Percentiles rank a stretch among this genome's conserved stretches.
These are phyloP conservation scores for Pipistrellus pygmaeus DNA, from an alignment of 2,797 vertebrate genomes.

Conservation along the genomic window DNA sequence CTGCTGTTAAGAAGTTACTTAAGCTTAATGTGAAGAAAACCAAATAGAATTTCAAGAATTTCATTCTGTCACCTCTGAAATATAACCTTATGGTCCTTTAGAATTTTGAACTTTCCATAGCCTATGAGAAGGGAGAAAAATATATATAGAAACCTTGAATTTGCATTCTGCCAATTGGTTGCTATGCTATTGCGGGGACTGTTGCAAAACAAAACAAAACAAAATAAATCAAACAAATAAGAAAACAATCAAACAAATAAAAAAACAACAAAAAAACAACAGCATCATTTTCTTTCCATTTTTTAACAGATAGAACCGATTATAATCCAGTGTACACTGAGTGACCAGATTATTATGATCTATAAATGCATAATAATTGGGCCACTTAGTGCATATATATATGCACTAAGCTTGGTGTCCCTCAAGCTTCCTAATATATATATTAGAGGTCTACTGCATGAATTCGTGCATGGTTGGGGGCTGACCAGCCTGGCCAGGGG, in stretches of 20 bases:
- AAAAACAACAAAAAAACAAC: background rate
- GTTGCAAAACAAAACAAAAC: conserved; percentile 22
- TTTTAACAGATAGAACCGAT: conserved; percentile 72
- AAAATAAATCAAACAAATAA: too few species aligned
- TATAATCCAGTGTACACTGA: background rate
- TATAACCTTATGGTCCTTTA: conserved; percentile 24
- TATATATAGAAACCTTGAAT: conserved; percentile 36
- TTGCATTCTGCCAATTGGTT: conserved; percentile 68
- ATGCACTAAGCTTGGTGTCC: too few species aligned
- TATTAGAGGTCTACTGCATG: too few species aligned
- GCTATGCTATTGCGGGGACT: background rate
- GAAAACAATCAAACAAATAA: too few species aligned
- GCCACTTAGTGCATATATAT: too few species aligned
- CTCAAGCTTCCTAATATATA: too few species aligned
- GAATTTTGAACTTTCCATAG: conserved; percentile 56
- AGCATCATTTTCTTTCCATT: conserved; percentile 58
- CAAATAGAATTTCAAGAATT: conserved; percentile 35
- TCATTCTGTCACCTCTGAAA: conserved; percentile 60
- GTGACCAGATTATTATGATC: too few species aligned
- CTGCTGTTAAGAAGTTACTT: background rate
- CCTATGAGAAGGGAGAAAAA: background rate
- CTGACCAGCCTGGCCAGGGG: too few species aligned
- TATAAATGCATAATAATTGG: too few species aligned
- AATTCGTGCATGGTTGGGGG: too few species aligned
- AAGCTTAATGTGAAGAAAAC: background rate